Percentiles rank a stretch among this genome's conserved stretches.
These are phyloP conservation scores for Phthorimaea operculella DNA, from an alignment of 1,140 invertebrate species.

Conservation along the genomic window DNA sequence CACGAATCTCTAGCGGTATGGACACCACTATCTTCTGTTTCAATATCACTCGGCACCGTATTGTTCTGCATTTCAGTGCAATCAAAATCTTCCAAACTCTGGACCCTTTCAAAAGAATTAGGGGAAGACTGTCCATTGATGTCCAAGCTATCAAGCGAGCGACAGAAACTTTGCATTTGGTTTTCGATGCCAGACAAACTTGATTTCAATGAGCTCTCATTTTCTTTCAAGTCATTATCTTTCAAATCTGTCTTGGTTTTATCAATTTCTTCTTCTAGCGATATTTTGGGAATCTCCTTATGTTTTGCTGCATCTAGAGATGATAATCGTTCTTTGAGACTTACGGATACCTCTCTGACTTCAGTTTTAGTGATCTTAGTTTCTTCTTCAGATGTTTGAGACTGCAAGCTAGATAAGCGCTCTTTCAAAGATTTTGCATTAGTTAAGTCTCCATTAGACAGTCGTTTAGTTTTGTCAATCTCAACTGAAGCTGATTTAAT, in stretches of 20 bases:
- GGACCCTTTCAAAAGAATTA: conserved; percentile 73
- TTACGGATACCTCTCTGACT: conserved; percentile 64
- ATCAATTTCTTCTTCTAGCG: conserved; percentile 52
- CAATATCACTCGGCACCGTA: conserved; percentile 71
- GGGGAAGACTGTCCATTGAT: conserved; percentile 62
- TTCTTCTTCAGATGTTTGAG: conserved; percentile 66
- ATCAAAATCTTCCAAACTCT: conserved; percentile 74
- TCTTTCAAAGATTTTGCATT: conserved; percentile 67
- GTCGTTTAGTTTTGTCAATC: conserved; percentile 58
- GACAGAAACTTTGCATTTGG: conserved; percentile 70
- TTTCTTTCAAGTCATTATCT: conserved; percentile 38
- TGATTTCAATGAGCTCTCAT: conserved; percentile 53
- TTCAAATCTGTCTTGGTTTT: conserved; percentile 39
- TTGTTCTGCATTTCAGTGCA: conserved; percentile 63
- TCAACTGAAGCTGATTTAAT: conserved; percentile 64
- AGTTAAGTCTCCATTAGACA: conserved; percentile 65
- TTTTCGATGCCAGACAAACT: conserved; percentile 53
- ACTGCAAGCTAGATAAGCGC: conserved; percentile 69
- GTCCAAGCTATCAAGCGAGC: conserved; percentile 75
- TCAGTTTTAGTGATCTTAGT: conserved; percentile 46
- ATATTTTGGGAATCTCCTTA: conserved; percentile 64
- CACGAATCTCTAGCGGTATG: conserved; percentile 83
- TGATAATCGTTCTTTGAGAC: conserved; percentile 70
- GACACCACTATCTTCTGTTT: conserved; percentile 84
- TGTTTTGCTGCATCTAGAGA: conserved; percentile 65